Conservation (phyloP, 2,888 invertebrate species). For the Bhutanitis thaidina region DNA sequence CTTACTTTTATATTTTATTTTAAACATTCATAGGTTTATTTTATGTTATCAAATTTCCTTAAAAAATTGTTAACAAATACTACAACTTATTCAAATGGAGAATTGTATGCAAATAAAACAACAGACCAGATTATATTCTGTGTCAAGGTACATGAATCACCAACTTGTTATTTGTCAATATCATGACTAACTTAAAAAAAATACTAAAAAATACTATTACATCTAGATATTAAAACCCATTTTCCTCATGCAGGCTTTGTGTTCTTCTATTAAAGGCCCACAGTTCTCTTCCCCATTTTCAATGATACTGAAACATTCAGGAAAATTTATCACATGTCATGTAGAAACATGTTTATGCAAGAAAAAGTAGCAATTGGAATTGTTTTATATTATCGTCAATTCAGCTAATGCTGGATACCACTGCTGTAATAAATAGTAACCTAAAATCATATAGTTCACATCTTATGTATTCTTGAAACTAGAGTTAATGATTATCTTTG, state of each 20-base stretch:
- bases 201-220: background rate
- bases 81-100: too few species aligned
- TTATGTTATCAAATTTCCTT: too few species aligned
- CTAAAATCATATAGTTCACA: background rate
- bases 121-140: too few species aligned
- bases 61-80: too few species aligned
- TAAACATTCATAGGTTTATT: too few species aligned
- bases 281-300: constrained; percentile 96
- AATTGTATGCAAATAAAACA: too few species aligned
- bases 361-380: background rate
- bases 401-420: too few species aligned
- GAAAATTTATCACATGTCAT: constrained; percentile 22
- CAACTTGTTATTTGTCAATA: background rate
- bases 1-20: too few species aligned
- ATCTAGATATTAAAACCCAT: constrained; percentile 96
- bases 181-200: background rate
- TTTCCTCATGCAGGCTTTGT: constrained; percentile 97
- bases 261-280: constrained; percentile 93
- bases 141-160: too few species aligned
- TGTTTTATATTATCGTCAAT: too few species aligned
- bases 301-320: constrained; percentile 86
- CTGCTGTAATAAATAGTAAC: constrained; percentile 16
- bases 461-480: too few species aligned
- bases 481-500: too few species aligned
- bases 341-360: background rate